Evolutionary conservation across 2,888 invertebrate species (phyloP), one percentile per base, ranked within the genome.

Genomic region (Drosophila mettleri): DNA sequence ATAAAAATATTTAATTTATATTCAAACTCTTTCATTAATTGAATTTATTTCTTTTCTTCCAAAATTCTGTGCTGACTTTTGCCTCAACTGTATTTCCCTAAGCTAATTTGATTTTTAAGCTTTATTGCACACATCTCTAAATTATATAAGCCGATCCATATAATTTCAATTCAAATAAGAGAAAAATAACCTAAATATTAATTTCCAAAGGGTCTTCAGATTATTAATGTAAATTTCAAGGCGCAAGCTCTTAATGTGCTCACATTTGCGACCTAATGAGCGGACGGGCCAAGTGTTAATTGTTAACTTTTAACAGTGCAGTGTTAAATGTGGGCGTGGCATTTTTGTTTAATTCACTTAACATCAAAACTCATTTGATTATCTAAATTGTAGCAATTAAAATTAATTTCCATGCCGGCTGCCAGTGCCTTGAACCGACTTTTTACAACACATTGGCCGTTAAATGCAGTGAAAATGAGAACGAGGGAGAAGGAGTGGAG

Each of bases 321-420:
- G 14, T 27, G 33, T 16, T 18, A n/a, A 33, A 41, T 74, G 74
- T 66, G 66, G 58, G 74, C 39, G 74, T 57, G 55, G 39, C 46
- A 45, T 39, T 59, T 63, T 63, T 59, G 64, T 66, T 78, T 82
- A 80, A 80, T 82, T 81, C 70, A 78, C 76, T 69, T 70, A 59
- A 60, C 78, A 82, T 74, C 69, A 64, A 69, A 85, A 80, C 72
- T 84, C 79, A 86, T 84, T 86, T 74, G 86, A 86, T 87, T 84
- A 87, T 87, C 86, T 87, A 86, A 86, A 87, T 85, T 82, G 71
- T 69, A 65, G 84, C 76, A 86, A 87, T 87, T 87, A 87, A 87
- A 86, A 76, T 72, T 86, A 87, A 87, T 87, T 87, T 85, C 74
- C 85, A 81, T 78, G 70, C 59, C 57, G 38, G 54, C 20, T 20